phyloP scores from a whole-genome alignment of 2,888 invertebrate genomes.

The Cremastinae sp. region DNA sequence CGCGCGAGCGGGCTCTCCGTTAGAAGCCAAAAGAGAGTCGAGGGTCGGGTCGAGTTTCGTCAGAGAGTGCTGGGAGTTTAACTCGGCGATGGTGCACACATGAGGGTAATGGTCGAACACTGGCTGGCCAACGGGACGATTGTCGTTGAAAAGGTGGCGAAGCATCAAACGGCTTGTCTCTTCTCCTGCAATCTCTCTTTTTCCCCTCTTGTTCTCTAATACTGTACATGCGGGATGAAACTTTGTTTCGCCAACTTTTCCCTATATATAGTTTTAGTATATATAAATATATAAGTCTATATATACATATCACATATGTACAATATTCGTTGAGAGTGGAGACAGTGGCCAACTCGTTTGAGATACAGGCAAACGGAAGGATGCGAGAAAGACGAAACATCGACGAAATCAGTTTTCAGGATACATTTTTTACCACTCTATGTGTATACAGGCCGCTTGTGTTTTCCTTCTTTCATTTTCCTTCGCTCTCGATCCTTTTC shows the following conservation, averaged over 20 bases:
- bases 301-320: no score
- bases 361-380: conserved; percentile 24
- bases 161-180: conserved; percentile 22
- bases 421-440: conserved; percentile 4
- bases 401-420: conserved; percentile 53
- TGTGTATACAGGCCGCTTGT: not conserved
- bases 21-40: conserved; percentile 23
- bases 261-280: conserved; percentile 25
- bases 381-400: conserved; percentile 33
- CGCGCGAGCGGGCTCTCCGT: not conserved
- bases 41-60: conserved; percentile 21
- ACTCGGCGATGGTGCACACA: conserved; percentile 28
- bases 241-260: conserved; percentile 59
- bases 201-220: conserved; percentile 12
- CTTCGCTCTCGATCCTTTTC: conserved; percentile 3
- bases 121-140: conserved; percentile 48
- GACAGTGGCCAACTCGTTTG: conserved; percentile 12
- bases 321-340: conserved; percentile 8
- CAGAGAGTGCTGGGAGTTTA: conserved; percentile 37
- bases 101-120: conserved; percentile 27
- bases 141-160: conserved; percentile 35
- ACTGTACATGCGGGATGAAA: conserved; percentile 41
- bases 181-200: conserved; percentile 32
- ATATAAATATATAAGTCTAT: no score
- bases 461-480: not conserved